phyloP scores from a whole-genome alignment of 1,140 invertebrate species.

The Zaprionus ghesquierei region DNA sequence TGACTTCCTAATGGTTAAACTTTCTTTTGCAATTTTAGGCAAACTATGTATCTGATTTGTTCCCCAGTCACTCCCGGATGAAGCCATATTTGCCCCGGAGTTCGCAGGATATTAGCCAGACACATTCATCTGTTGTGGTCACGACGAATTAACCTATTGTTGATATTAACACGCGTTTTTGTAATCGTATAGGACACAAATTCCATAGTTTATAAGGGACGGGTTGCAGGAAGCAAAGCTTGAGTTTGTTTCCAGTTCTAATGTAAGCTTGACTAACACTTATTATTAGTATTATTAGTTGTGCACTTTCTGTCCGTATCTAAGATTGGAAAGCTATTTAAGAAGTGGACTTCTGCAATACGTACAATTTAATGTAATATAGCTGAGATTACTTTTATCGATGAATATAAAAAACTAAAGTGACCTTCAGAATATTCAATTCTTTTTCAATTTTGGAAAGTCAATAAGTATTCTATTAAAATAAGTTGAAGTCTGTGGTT shows the following conservation, averaged over 20 bases:
- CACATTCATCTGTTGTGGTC: conserved; percentile 39
- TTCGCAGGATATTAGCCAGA: conserved; percentile 57
- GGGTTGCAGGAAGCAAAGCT: conserved; percentile 29
- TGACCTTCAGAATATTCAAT: conserved; percentile 30
- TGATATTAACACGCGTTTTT: conserved; percentile 8
- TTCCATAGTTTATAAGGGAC: conserved; percentile 60
- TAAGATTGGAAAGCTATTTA: background rate
- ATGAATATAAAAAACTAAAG: conserved; percentile 41
- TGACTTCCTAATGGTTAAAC: background rate
- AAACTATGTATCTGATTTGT: conserved; percentile 76
- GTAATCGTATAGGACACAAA: conserved; percentile 44
- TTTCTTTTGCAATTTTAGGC: conserved; percentile 55
- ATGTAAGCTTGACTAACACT: background rate
- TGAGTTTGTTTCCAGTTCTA: conserved; percentile 8
- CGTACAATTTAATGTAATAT: conserved; percentile 14
- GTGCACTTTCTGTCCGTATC: background rate
- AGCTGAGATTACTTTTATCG: background rate
- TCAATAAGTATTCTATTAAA: conserved; percentile 19
- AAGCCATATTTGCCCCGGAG: conserved; percentile 64
- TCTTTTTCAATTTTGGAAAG: background rate
- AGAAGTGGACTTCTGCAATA: background rate
- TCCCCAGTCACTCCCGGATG: conserved; percentile 30
- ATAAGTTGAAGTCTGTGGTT: background rate
- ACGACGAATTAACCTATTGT: conserved; percentile 51
- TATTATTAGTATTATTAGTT: conserved; percentile 1